Base-by-base conservation (phyloP, 30 jellyfish, hydroid and myxozoan species). In the Clytia hemisphaerica region DNA sequence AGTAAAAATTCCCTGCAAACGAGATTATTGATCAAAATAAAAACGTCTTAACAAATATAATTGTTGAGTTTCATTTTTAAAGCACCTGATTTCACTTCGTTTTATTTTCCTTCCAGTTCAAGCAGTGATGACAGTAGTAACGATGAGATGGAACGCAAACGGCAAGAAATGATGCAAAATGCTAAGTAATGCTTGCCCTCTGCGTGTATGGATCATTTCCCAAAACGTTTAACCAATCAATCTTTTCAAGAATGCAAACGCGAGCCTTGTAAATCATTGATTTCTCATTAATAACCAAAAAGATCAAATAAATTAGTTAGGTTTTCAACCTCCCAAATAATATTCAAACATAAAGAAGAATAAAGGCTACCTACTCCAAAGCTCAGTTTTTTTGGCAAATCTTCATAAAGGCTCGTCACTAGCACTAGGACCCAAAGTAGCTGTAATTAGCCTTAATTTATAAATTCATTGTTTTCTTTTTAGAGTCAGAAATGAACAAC, bases 181-280 rank as follows among this genome's bases (percentile, higher is more conserved):
- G 95, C 95, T 6, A 76, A 78, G 95, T 83, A 58, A 15, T n/a
- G n/a, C n/a, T n/a, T n/a, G n/a, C n/a, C n/a, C n/a, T n/a, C 92
- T 25, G 18, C 4, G 26, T 38, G n/a, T 38, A 57, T 46, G 4
- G 19, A 44, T 25, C 70, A 44, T 21, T 21, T 21, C 25, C 25
- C 33, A 0, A 0, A 21, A 5, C 44, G 50, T 61, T 61, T 34
- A 5, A 24, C 31, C 16, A 22, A 29, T 6, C 19, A 10, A 7
- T 53, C 37, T 21, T 53, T 53, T n/a, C 38, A 15, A 53, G 19
- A 15, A 53, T 15, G 38, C 12, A 21, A 14, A 53, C 12, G 12
- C 15, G 53, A 10, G n/a, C 12, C 12, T 42, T 42, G 12, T 42
- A 42, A 42, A 10, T 10, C 12, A 42, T 42, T 42, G 53, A 42